Evolutionary conservation across 2,797 vertebrate genomes (phyloP), one percentile per base, ranked within the genome.

Genomic region (Pristis pectinata): DNA sequence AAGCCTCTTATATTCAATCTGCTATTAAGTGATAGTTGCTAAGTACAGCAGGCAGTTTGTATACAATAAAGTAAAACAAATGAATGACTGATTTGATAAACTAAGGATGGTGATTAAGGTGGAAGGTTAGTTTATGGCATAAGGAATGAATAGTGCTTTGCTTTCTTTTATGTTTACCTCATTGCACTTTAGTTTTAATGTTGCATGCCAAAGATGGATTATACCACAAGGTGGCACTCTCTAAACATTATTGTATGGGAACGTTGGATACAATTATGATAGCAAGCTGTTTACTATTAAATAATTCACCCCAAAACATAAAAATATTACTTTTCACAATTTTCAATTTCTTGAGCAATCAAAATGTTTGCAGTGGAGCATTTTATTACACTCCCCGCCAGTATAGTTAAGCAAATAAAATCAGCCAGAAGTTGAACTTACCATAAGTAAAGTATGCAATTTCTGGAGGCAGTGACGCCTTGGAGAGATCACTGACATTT

Each of bases 401-500:
- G 37, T 41, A n/a, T n/a, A 67, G 34, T 67, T 11, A 61, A 64
- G 87, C 37, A 91, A 91, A 37, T 64, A 67, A 41, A 87, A 59
- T 59, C 37, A 67, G 6, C 41, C 37, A 59, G 72, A 13, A n/a
- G 92, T 0, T 34, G n/a, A 89, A 94, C 97, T 97, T 96, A 99
- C 99, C 98, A 0, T 97, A 99, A 56, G 99, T 99, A 95, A 99
- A 99, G 96, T 99, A 99, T 9, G 98, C 99, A 53, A 99, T 97
- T 95, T 99, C 98, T 0, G 98, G 98, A 44, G 99, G 99, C 95
- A 99, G 98, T 0, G 98, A 98, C 96, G 97, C 98, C 0, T 98
- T 99, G 95, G 95, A 98, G 94, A 99, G 97, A 96, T 99, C 98
- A 22, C 97, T 96, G 0, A 98, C 98, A 15, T 97, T 97, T 7